These are phyloP conservation scores for Manis crassicaudata DNA, from an alignment of 2,797 vertebrate genomes.

Conservation along the genomic window DNA sequence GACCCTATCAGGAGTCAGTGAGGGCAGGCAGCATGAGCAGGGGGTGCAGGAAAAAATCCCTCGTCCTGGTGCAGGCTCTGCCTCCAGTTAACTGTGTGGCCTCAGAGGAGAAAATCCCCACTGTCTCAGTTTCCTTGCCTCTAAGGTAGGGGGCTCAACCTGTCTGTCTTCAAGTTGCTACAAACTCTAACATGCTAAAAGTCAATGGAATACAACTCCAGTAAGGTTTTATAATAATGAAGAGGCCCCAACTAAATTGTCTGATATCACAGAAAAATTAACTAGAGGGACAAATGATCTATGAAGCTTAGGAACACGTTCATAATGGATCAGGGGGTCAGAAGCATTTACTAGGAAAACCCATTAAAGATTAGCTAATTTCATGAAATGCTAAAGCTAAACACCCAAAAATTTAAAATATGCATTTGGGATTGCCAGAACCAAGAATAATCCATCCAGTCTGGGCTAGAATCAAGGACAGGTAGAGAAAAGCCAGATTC, in stretches of 20 bases:
- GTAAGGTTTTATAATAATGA: background rate
- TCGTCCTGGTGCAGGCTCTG: background rate
- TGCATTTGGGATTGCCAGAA: background rate
- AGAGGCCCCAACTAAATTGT: background rate
- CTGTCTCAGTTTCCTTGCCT: background rate
- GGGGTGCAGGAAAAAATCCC: background rate
- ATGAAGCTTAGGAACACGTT: background rate
- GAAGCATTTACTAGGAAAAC: background rate
- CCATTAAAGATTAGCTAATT: constrained; percentile 20
- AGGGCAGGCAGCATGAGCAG: background rate
- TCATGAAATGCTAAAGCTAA: constrained; percentile 56
- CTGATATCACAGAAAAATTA: background rate
- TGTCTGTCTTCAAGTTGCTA: background rate
- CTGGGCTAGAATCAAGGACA: background rate
- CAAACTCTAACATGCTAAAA: background rate
- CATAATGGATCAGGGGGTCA: background rate
- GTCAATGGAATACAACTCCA: background rate
- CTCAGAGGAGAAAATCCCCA: background rate
- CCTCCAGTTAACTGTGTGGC: background rate
- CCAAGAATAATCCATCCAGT: background rate
- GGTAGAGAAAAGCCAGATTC: background rate
- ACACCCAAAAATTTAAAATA: background rate
- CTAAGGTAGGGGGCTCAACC: background rate
- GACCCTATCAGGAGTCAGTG: background rate
- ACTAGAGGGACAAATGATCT: background rate